Conservation (phyloP, 2,888 invertebrate species). For the Saturnia pavonia region DNA sequence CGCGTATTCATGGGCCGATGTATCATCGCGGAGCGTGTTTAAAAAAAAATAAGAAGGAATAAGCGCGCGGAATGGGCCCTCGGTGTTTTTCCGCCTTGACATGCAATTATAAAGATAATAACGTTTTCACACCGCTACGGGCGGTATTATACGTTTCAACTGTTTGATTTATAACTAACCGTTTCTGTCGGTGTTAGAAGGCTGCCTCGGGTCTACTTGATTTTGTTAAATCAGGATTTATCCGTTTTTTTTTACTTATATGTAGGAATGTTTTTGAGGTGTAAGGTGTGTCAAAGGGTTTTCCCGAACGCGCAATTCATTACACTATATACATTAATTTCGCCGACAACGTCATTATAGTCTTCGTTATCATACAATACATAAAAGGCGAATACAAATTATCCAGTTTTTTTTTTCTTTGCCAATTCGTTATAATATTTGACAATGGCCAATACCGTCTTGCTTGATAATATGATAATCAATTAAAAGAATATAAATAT, state of each 20-base stretch:
- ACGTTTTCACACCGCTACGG: conserved; percentile 74
- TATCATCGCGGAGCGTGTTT: conserved; percentile 64
- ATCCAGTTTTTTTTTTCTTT: too few relatives aligned
- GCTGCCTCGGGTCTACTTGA: not conserved
- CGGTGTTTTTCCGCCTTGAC: conserved; percentile 69
- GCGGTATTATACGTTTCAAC: conserved; percentile 74
- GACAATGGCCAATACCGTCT: too few relatives aligned
- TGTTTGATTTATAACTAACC: conserved; percentile 76
- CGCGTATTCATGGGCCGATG: conserved; percentile 79
- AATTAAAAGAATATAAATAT: too few relatives aligned
- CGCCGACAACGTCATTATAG: too few relatives aligned
- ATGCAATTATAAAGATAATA: conserved; percentile 82
- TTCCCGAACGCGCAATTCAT: too few relatives aligned
- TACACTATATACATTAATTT: too few relatives aligned
- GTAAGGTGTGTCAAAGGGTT: not conserved
- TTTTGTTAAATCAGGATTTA: not conserved
- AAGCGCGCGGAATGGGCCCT: conserved; percentile 53
- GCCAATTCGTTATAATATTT: too few relatives aligned
- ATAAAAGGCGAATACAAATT: too few relatives aligned
- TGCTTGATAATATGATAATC: too few relatives aligned
- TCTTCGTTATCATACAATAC: too few relatives aligned
- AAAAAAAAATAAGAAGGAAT: conserved; percentile 49
- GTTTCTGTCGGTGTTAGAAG: conserved; percentile 25
- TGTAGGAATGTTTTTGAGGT: not conserved
- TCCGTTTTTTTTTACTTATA: not conserved